phyloP scores from a whole-genome alignment of 2,797 vertebrate genomes.

The Chiloscyllium punctatum region DNA sequence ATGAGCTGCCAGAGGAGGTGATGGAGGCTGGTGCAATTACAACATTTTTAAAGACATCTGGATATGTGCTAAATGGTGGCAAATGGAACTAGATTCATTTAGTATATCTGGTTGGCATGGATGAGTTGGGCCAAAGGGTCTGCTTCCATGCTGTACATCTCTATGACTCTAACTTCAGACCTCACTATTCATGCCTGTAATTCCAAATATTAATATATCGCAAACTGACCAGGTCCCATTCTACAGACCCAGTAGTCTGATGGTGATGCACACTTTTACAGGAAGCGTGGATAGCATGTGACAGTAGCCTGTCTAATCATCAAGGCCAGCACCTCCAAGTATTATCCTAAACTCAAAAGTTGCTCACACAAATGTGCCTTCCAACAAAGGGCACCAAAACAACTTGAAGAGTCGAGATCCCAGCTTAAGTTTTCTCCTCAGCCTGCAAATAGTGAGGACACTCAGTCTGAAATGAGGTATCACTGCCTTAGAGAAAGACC shows the following conservation, averaged over 20 bases:
- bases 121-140: too few relatives aligned
- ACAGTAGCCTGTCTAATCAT: not conserved
- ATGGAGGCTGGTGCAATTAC: too few relatives aligned
- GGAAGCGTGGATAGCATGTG: not conserved
- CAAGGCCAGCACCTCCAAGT: not conserved
- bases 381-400: too few relatives aligned
- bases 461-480: not conserved
- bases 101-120: too few relatives aligned
- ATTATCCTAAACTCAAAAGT: not conserved
- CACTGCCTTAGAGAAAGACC: not conserved
- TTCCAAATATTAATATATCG: not conserved
- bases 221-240: not conserved
- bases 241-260: not conserved
- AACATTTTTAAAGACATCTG: too few relatives aligned
- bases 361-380: not conserved
- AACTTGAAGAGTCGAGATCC: not conserved
- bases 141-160: too few relatives aligned
- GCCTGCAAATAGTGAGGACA: not conserved
- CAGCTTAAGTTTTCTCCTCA: not conserved
- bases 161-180: not conserved
- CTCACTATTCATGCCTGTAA: not conserved
- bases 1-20: too few relatives aligned
- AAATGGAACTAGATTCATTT: too few relatives aligned
- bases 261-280: not conserved
- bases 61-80: too few relatives aligned